Base-by-base conservation (phyloP, 30 jellyfish, hydroid and myxozoan species). In the Chrysaora quinquecirrha region DNA sequence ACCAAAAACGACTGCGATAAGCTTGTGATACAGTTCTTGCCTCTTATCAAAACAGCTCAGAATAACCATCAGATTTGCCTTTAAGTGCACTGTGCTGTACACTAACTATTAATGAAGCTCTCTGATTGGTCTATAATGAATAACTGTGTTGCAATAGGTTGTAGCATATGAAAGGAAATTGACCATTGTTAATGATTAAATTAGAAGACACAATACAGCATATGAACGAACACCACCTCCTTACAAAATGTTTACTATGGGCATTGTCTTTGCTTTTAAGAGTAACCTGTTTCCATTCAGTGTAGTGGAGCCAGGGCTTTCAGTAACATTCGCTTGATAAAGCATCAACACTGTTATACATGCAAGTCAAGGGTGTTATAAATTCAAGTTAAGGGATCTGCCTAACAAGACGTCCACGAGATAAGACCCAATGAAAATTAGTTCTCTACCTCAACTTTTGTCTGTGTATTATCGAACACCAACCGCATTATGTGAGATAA, bases 241-340 rank as follows among this genome's bases (percentile, higher is more conserved):
- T 80, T 48, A 34, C 82, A 48, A 47, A 38, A 69, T 29, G 71
- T 66, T 49, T 25, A 21, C 49, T 32, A 64, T 54, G 62, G 66
- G 31, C 58, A 80, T 80, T 80, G 90, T 80, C 77, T 43, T 1
- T 29, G 29, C 77, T 66, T 35, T 80, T n/a, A 80, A 80, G 62
- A 25, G 90, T 61, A 35, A 80, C 90, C 90, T 52, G 90, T 66
- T 34, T n/a, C 90, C 24, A 65, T 80, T 80, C 83, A 80, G 48
- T 4, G 67, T 22, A 30, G 64, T 48, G 90, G 83, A 65, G 90
- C 83, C 90, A 12, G 21, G 19, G 56, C 61, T 64, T 48, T 32
- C 76, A 71, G 90, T 79, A 80, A 56, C 87, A 75, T 54, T 27
- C 87, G 38, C 69, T 7, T 27, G 35, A 43, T 35, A 35, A 24